Base-by-base conservation (phyloP, 2,888 invertebrate species). In the Mesochorus sp. region DNA sequence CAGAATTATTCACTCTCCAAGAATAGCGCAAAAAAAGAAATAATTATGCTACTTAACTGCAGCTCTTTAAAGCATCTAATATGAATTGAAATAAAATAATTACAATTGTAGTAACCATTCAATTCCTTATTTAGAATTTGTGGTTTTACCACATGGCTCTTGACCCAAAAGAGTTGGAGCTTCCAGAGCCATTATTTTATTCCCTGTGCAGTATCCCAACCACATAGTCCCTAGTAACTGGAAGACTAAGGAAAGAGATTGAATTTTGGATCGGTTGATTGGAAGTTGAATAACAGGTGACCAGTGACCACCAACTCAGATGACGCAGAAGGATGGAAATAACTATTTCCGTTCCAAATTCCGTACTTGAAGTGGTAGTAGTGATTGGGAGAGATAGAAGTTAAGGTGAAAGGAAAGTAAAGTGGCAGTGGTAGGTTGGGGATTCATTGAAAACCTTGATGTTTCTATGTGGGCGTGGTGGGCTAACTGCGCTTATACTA, bases 371-470 rank as follows among this genome's bases (percentile, higher is more conserved):
- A 17, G 44, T 14, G 51, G 26, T 21, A 19, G 66, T 59, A 24
- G 12, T 4, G 26, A 34, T 42, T 26, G 34, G 6, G 5, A 12
- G 8, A 37, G 28, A 12, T 37, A 34, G 10, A 17, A n/a, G n/a
- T n/a, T n/a, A n/a, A n/a, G n/a, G n/a, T n/a, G n/a, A 47, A 37
- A 24, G 3, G 57, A 64, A 34, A 17, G 31, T 53, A 72, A 17
- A 28, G 28, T 14, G 28, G 12, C 26, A 59, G 42, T 31, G 5
- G 57, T 57, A 24, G 21, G 44, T 47, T n/a, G 28, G 12, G 19
- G 59, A 66, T 71, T 39, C 59, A 66, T 71, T 64, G 51, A 44
- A 66, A 42, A 31, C 28, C 39, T 31, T 31, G 59, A 26, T 42
- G 17, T 14, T 31, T 51, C 26, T 49, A 49, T 53, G 24, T 8